Percentiles rank a stretch among this genome's conserved stretches.
phyloP scores from a whole-genome alignment of 1,140 invertebrate species.

The Batillaria attramentaria region DNA sequence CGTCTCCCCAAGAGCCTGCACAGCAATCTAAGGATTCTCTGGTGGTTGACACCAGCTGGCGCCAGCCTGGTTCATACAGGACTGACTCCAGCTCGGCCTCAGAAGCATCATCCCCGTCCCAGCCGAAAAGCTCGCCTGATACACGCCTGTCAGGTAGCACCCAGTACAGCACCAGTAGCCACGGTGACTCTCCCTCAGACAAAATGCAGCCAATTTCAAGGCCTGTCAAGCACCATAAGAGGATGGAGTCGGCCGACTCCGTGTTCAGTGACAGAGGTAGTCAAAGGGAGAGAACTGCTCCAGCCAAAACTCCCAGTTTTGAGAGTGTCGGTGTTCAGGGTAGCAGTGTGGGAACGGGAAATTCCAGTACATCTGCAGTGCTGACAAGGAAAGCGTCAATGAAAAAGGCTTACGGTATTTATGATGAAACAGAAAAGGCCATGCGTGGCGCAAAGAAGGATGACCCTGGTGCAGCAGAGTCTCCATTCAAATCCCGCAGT shows the following conservation, averaged over 20 bases:
- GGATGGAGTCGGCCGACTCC: conserved; percentile 46
- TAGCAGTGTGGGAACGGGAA: too few species aligned
- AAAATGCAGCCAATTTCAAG: conserved; percentile 6
- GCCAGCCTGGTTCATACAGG: background rate
- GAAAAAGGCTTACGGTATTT: conserved; percentile 63
- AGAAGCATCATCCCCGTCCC: conserved; percentile 27
- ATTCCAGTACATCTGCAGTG: conserved; percentile 17
- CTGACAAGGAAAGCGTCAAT: conserved; percentile 54
- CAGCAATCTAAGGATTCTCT: background rate
- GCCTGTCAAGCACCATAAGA: conserved; percentile 20
- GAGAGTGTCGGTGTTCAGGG: too few species aligned
- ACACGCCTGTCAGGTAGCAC: conserved; percentile 41
- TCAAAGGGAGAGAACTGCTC: conserved; percentile 8
- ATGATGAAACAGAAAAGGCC: conserved; percentile 54
- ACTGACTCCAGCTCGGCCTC: background rate
- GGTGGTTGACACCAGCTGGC: background rate
- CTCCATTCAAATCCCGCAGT: background rate
- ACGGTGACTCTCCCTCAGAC: background rate
- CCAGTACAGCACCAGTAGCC: conserved; percentile 37
- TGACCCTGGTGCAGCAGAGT: background rate
- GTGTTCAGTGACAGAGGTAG: conserved; percentile 44
- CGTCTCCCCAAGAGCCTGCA: conserved; percentile 15
- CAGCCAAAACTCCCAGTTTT: background rate
- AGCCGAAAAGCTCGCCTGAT: conserved; percentile 39
- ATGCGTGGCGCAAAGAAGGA: conserved; percentile 8